A percentile compares a stretch with the other conserved stretches of the same genome.
Conservation (phyloP, 2,113 vertebrate species). For the Aspidoscelis tigris region DNA sequence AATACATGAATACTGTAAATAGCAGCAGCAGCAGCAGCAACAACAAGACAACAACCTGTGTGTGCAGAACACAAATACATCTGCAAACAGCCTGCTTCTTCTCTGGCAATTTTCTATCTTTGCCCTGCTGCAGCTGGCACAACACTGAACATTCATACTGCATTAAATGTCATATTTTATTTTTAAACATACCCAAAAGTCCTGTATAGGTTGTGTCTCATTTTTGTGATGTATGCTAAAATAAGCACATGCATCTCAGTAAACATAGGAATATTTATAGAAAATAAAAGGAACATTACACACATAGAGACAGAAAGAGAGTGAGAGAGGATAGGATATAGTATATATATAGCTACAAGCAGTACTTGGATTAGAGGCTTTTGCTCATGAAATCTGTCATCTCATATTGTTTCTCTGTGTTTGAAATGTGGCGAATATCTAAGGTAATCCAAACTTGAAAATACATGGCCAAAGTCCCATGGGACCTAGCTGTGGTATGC, state of each 20-base stretch:
- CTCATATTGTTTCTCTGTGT: neutral
- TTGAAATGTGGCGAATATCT: neutral
- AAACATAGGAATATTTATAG: conserved; percentile 5
- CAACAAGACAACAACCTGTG: no score
- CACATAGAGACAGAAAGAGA: neutral
- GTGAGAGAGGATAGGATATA: no score
- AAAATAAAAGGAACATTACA: neutral
- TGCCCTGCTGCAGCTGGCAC: no score
- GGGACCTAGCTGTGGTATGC: neutral
- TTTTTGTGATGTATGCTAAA: neutral
- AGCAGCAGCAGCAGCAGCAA: no score
- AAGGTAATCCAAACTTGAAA: neutral
- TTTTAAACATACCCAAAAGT: neutral
- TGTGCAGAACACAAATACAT: no score
- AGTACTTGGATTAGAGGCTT: neutral
- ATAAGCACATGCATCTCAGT: neutral
- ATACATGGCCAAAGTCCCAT: neutral
- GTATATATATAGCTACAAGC: neutral
- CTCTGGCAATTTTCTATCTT: neutral
- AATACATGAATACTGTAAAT: no score
- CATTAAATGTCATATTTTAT: neutral
- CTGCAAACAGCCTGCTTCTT: neutral
- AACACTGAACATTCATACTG: neutral
- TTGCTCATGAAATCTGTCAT: neutral
- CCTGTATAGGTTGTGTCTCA: neutral